These are phyloP conservation scores for Hirudinaria manillensis DNA, from an alignment of 2,888 invertebrate genomes.

Conservation along the genomic window DNA sequence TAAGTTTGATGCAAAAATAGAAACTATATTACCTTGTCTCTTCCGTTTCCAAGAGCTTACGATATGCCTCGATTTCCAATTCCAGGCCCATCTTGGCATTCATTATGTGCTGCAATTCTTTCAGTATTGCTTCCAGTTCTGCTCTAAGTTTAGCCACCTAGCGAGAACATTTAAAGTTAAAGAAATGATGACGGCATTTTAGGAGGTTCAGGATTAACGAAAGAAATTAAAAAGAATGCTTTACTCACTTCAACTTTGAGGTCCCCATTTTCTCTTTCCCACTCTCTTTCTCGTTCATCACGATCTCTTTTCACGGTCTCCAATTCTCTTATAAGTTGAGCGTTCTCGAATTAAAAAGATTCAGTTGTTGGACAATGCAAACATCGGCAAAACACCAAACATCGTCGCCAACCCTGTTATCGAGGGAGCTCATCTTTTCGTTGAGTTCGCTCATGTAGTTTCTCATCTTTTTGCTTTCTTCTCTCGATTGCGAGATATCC, in stretches of 20 bases:
- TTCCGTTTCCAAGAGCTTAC: slow-evolving; percentile 59
- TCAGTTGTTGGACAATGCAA: too few species aligned
- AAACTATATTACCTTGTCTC: slow-evolving; percentile 55
- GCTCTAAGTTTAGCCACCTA: slow-evolving; percentile 48
- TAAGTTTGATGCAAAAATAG: neutral
- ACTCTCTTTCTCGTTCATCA: slow-evolving; percentile 24
- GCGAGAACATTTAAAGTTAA: neutral
- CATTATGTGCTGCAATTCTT: slow-evolving; percentile 52
- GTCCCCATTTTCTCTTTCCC: slow-evolving; percentile 21
- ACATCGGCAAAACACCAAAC: neutral
- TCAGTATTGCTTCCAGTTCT: slow-evolving; percentile 52
- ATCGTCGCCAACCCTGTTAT: neutral
- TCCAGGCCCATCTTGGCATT: slow-evolving; percentile 59
- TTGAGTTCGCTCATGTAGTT: slow-evolving; percentile 20
- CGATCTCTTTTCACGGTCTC: slow-evolving; percentile 16
- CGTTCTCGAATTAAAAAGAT: slow-evolving; percentile 19
- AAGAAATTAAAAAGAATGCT: neutral
- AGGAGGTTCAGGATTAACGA: neutral
- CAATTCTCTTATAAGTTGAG: slow-evolving; percentile 24
- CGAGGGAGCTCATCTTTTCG: slow-evolving; percentile 22
- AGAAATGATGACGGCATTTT: neutral
- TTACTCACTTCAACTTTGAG: slow-evolving; percentile 18
- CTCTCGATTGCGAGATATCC: neutral
- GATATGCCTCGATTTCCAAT: slow-evolving; percentile 59
- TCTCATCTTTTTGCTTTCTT: slow-evolving; percentile 22